These are phyloP conservation scores for Corythoichthys intestinalis DNA, from an alignment of 2,113 vertebrate genomes.

Conservation along the genomic window DNA sequence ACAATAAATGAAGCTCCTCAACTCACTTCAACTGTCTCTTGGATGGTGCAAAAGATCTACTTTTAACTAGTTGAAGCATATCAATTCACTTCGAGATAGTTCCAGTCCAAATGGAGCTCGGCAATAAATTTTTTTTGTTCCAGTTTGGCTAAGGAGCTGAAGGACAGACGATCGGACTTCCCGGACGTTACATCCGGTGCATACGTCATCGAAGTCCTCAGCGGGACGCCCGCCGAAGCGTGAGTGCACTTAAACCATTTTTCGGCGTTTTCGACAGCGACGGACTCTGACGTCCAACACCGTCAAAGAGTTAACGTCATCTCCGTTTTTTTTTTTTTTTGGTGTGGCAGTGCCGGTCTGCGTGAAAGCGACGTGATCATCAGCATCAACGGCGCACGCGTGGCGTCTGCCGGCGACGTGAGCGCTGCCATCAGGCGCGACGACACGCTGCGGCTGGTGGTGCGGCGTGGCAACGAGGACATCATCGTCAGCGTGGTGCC, in stretches of 20 bases:
- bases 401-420: conserved; percentile 87
- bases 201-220: conserved; percentile 93
- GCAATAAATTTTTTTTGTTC: not conserved
- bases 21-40: too few relatives aligned
- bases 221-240: conserved; percentile 88
- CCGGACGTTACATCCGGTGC: conserved; percentile 91
- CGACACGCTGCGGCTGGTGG: conserved; percentile 78
- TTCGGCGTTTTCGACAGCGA: not conserved
- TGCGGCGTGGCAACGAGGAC: conserved; percentile 92
- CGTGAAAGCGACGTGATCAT: conserved; percentile 93
- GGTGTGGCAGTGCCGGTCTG: conserved; percentile 80
- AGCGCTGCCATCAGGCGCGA: conserved; percentile 88
- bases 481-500: conserved; percentile 84
- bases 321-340: not conserved
- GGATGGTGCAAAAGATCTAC: too few relatives aligned
- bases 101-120: too few relatives aligned
- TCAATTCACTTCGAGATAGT: too few relatives aligned
- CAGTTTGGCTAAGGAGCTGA: conserved; percentile 91
- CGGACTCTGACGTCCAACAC: too few relatives aligned
- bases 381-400: conserved; percentile 89
- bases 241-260: conserved; percentile 68
- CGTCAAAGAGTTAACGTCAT: too few relatives aligned
- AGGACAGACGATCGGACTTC: conserved; percentile 85
- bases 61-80: too few relatives aligned
- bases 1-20: too few relatives aligned